Base-by-base conservation (phyloP, 1,140 invertebrate species). In the Arctopsyche grandis region DNA sequence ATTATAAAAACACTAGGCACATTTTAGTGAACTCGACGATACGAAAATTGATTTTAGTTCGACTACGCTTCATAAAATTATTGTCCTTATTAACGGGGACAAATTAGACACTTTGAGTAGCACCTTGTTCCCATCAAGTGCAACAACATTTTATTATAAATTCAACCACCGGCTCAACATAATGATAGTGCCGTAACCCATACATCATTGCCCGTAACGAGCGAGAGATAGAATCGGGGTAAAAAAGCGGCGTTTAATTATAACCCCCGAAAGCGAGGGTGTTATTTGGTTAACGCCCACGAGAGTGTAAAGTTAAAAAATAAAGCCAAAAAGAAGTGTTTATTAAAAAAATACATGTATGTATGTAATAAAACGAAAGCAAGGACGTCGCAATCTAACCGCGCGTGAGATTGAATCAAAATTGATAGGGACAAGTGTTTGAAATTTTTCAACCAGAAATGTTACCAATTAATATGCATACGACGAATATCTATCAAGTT, bases 191-290 rank as follows among this genome's bases (percentile, higher is more conserved):
- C 22, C n/a, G 38, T 5, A 24, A 26, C 16, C 44, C n/a, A 74
- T 74, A 21, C 70, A 74, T 74, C 70, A 74, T 74, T 74, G 5
- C n/a, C 3, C 19, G 21, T 74, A 74, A 74, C 70, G 70, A 74
- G 70, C 7, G 21, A 16, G 3, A 74, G 9, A 56, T 74, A n/a
- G 44, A 74, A 9, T 44, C 12, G 29, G 7, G 7, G 29, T 1
- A 7, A 7, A 38, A 7, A 38, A 38, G 29, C 1, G 69, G n/a
- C 24, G 22, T 44, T 70, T 70, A 70, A 70, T 70, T 70, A 70
- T 56, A 74, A 52, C 19, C 38, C n/a, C 9, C 10, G 19, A 66
- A 66, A 26, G 9, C 44, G 38, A 74, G 70, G 70, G 70, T 52
- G 70, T 22, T 52, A 52, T 74, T 74, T 74, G 70, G 70, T 52